A percentile compares a stretch with the other conserved stretches of the same genome.
Conservation (phyloP, 2,113 vertebrate genomes). For the Macroglossus sobrinus region DNA sequence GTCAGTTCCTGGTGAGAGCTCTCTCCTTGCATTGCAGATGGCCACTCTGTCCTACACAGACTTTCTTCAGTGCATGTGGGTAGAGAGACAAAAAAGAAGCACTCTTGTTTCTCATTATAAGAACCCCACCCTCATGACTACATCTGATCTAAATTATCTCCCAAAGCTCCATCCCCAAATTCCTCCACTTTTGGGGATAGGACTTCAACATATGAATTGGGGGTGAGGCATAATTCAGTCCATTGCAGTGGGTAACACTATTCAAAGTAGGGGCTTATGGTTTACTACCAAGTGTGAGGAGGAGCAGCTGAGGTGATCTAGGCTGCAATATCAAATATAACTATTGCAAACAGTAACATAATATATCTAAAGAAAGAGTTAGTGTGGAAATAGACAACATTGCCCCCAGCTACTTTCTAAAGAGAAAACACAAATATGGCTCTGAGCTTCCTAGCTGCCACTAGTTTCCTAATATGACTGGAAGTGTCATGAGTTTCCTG, state of each 20-base stretch:
- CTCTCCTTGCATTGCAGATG: not conserved
- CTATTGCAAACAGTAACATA: not conserved
- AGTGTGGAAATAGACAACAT: not conserved
- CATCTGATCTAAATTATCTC: not conserved
- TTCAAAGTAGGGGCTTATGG: not conserved
- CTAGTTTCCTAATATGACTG: not conserved
- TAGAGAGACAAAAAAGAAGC: not conserved
- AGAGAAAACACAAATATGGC: not conserved
- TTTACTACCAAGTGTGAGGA: not conserved
- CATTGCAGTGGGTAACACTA: not conserved
- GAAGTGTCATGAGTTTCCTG: not conserved
- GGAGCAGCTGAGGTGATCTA: not conserved
- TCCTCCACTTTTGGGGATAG: not conserved
- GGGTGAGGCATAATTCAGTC: not conserved
- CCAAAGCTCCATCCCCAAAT: not conserved
- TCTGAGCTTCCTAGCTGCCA: not conserved
- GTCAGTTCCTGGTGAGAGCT: not conserved
- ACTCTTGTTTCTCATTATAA: not conserved
- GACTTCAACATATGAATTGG: not conserved
- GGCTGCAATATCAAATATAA: not conserved
- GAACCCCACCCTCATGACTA: not conserved
- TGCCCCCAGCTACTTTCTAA: not conserved
- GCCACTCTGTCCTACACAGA: accelerated
- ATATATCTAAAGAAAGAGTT: not conserved
- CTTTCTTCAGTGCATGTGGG: not conserved